These are phyloP conservation scores for Lepidotrigona ventralis DNA, from an alignment of 1,140 invertebrate species.

Conservation along the genomic window DNA sequence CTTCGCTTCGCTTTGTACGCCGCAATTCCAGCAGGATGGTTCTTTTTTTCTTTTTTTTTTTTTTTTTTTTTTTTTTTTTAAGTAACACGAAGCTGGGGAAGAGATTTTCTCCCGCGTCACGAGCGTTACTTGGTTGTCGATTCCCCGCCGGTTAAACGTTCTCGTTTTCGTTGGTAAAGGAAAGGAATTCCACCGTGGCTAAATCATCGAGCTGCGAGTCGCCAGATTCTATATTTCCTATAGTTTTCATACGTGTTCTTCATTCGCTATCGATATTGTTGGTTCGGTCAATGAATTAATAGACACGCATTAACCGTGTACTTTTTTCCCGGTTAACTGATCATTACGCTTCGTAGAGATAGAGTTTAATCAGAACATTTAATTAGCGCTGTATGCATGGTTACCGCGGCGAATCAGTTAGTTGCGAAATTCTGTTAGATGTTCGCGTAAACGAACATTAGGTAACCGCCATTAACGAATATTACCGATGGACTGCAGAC, in stretches of 20 bases:
- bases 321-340: neutral
- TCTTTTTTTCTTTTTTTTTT: neutral
- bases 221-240: neutral
- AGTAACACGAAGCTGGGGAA: neutral
- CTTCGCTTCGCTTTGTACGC: neutral
- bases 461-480: neutral
- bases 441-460: neutral
- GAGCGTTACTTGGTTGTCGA: constrained; percentile 33
- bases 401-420: neutral
- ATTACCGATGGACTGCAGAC: neutral
- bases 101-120: constrained; percentile 16
- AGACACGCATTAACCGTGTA: neutral
- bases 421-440: neutral
- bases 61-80: neutral
- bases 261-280: too few species aligned
- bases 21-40: constrained; percentile 29
- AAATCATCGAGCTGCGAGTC: neutral
- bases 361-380: neutral
- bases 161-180: neutral
- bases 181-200: neutral
- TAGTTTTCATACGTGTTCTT: too few species aligned
- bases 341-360: neutral
- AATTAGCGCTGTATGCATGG: neutral
- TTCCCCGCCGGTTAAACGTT: neutral
- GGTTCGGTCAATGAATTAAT: neutral